A percentile compares a stretch with the other conserved stretches of the same genome.
phyloP scores from a whole-genome alignment of 1,140 invertebrate species.

The Bombus polaris region DNA sequence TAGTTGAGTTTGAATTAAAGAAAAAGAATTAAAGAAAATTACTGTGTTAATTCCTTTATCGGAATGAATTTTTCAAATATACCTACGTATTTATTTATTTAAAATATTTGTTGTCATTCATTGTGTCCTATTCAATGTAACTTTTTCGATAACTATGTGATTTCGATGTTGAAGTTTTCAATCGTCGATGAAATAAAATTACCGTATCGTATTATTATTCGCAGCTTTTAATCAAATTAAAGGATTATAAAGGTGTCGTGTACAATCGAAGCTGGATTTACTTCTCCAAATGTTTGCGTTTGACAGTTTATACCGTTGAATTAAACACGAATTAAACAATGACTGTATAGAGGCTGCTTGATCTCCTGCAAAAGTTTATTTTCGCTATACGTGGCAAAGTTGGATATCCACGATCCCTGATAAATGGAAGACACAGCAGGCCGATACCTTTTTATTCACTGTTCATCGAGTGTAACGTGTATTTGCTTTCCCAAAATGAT shows the following conservation, averaged over 20 bases:
- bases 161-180: neutral
- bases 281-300: neutral
- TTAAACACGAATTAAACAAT: neutral
- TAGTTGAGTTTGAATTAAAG: neutral
- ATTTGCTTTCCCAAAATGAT: constrained; percentile 13
- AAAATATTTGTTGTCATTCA: too few species aligned
- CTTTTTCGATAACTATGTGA: neutral
- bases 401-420: constrained; percentile 36
- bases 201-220: too few species aligned
- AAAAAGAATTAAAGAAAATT: neutral
- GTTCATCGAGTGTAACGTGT: neutral
- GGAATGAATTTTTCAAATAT: too few species aligned
- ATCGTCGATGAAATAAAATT: neutral
- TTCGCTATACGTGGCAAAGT: constrained; percentile 24
- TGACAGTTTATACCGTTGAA: neutral
- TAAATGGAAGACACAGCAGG: constrained; percentile 27
- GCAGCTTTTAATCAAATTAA: neutral
- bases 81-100: too few species aligned
- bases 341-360: neutral
- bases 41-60: neutral
- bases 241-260: neutral
- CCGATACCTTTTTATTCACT: constrained; percentile 28
- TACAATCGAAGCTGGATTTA: neutral
- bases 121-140: too few species aligned
- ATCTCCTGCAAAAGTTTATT: constrained; percentile 4